Evolutionary conservation across 2,888 invertebrate genomes (phyloP), one percentile per base, ranked within the genome.

Genomic region (Melikaiella ostensackeni): DNA sequence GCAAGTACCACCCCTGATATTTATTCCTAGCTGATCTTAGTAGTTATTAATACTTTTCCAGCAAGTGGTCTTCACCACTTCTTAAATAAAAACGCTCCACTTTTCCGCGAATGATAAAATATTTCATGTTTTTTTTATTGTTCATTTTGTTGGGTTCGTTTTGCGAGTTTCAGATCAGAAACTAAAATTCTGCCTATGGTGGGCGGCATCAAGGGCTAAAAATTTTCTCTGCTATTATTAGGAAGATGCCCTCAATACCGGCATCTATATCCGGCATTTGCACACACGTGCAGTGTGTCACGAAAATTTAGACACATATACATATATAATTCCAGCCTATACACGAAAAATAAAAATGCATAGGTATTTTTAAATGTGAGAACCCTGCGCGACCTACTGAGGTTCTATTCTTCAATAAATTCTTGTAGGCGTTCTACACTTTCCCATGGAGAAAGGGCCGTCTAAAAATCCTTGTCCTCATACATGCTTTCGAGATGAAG

Each of bases 181-280:
- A 50, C 33, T 70, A 4, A n/a, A 78, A 81, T 82, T 80, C 81
- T 85, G 84, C 85, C 84, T 84, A 84, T 82, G 81, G 77, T 83
- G 83, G 86, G 84, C 82, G 83, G 86, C 86, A 89, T 89, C 90
- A 91, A 91, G 91, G 91, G 91, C 91, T 90, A 89, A 90, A 90
- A 89, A 89, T 90, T 89, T 90, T 89, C 89, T 88, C 84, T 84
- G 82, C 84, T 91, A 91, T 91, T 90, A 90, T 90, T 91, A 91
- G 91, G 87, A 86, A 85, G 88, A 85, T 90, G 91, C 88, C 91
- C 91, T 88, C 90, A 88, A 91, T 91, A 89, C 89, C 84, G 85
- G 86, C 84, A 88, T 89, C 90, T 90, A 90, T 89, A 89, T 87
- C 86, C 87, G 85, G 88, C 87, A 82, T 86, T 82, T 81, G 85